Evolutionary conservation across 2,888 invertebrate genomes (phyloP), one percentile per base, ranked within the genome.

Genomic region (Drosophila helvetica): DNA sequence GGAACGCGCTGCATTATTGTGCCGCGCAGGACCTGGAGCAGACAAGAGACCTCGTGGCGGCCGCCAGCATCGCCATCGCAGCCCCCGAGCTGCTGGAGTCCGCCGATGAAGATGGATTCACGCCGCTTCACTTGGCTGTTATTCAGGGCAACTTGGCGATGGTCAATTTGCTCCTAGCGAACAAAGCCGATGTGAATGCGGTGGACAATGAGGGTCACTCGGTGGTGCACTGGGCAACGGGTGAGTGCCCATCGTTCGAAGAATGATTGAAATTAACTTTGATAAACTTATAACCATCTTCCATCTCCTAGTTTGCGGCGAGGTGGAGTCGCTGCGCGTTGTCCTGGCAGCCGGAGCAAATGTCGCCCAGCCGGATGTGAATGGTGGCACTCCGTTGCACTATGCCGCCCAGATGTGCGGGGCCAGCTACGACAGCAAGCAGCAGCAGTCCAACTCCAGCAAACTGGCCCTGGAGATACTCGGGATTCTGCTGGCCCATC

Each of bases 381-480:
- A 98, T 91, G 98, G 98, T 19, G 99, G 99, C 17, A 98, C 96
- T 87, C 98, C 99, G 0, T 93, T 99, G 61, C 99, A 99, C 92
- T 99, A 99, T 92, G 98, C 99, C 0, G 98, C 99, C 15, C 98
- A 99, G 92, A 98, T 99, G 95, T 98, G 98, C 90, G 98, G 97
- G 1, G 96, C 96, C 19, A 95, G 94, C 19, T 95, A 95, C 47
- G 94, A 94, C 75, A 94, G 94, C 47, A 94, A 90, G 77, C 54
- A 89, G 67, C 9, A 89, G 60, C 12, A 90, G 55, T 27, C 27
- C 15, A 62, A 81, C 66, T 89, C 91, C n/a, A 84, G 90, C 2
- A 91, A 91, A 61, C 75, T 92, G 75, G 90, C 92, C 0, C 69
- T 92, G 42, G 92, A 92, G 72, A 97, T 97, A 0, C 92, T 98